Base-by-base conservation (phyloP, 1,140 invertebrate genomes). In the Lethocerus indicus region DNA sequence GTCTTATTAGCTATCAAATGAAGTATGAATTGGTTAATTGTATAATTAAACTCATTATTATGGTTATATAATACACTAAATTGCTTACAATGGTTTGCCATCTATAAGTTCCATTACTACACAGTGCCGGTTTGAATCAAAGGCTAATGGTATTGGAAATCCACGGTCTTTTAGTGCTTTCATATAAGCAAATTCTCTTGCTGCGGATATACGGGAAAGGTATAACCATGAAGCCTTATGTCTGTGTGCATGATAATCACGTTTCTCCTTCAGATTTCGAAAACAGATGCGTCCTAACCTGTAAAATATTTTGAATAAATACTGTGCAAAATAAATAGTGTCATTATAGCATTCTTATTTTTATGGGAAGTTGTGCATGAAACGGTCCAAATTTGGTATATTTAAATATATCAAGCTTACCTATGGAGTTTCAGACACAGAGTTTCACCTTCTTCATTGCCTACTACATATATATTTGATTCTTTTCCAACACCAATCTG, bases 401-500 rank as follows among this genome's bases (percentile, higher is more conserved):
- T 32, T 3, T 3, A 47, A 32, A 26, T 16, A 3, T 20, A 23
- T 16, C 6, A 13, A 36, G 9, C 28, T 27, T 61, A 72, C 75
- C 81, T 79, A 65, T 98, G 94, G 32, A 98, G 68, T 66, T 98
- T 98, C 32, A 98, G 71, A 60, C 82, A 94, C 6, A 87, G 64
- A 42, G 77, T 71, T 48, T 78, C 73, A 1, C 71, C 77, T 47
- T 89, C 78, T 56, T 81, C 75, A 69, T 88, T 73, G 25, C 78
- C 80, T 14, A 93, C 87, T 41, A 83, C 76, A 62, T 90, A 94
- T 58, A 96, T 87, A 63, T 95, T 92, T 46, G 83, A 97, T 66
- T 98, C 94, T 69, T 98, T 98, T 23, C 94, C 96, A 41, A 96
- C 87, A 32, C 95, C 96, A 62, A 99, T 98, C 69, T 98, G 93